These are phyloP conservation scores for Apantesis nais DNA, from an alignment of 2,888 invertebrate genomes.

Conservation along the genomic window DNA sequence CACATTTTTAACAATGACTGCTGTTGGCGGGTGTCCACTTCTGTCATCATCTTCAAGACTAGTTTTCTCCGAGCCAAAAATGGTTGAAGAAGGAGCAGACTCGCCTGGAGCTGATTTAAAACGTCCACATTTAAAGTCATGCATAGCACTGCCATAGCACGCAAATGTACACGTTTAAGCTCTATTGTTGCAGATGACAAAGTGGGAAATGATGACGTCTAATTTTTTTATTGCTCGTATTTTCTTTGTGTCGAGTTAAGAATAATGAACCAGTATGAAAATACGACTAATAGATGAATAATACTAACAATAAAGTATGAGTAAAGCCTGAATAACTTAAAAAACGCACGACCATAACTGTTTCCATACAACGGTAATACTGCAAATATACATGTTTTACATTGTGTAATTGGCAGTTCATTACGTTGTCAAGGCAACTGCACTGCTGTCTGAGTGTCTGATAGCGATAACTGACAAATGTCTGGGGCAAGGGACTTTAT, in stretches of 20 bases:
- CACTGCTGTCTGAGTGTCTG: slow-evolving; percentile 54
- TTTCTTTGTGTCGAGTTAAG: slow-evolving; percentile 38
- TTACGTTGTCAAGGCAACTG: slow-evolving; percentile 66
- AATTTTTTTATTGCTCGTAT: slow-evolving; percentile 35
- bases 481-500: slow-evolving; percentile 73
- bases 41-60: too few relatives aligned
- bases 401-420: slow-evolving; percentile 71
- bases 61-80: too few relatives aligned
- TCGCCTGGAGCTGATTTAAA: too few relatives aligned
- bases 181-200: too few relatives aligned
- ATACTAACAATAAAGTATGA: slow-evolving; percentile 20
- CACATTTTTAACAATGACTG: too few relatives aligned
- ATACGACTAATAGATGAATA: slow-evolving; percentile 10
- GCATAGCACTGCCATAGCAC: too few relatives aligned
- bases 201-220: slow-evolving; percentile 54
- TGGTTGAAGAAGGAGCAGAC: too few relatives aligned
- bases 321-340: slow-evolving; percentile 22
- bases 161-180: too few relatives aligned
- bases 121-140: too few relatives aligned
- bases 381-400: slow-evolving; percentile 45
- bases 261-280: slow-evolving; percentile 4
- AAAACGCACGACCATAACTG: slow-evolving; percentile 35
- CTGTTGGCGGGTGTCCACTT: too few relatives aligned
- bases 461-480: slow-evolving; percentile 66
- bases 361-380: slow-evolving; percentile 42